A percentile compares a stretch with the other conserved stretches of the same genome.
These are phyloP conservation scores for Euplagia quadripunctaria DNA, from an alignment of 2,888 invertebrate genomes.

Conservation along the genomic window DNA sequence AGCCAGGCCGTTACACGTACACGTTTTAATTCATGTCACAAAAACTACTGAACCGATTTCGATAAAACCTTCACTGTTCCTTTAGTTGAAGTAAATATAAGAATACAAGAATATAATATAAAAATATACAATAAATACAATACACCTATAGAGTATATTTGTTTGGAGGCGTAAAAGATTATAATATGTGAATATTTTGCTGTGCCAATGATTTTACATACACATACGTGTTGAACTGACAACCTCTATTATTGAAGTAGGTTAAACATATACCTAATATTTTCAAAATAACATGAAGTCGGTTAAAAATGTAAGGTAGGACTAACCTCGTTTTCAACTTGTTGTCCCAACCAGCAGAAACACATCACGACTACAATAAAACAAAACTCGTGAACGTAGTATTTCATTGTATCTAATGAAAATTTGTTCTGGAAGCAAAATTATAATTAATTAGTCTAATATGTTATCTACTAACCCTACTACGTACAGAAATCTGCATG, in stretches of 20 bases:
- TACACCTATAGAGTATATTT: too few species aligned
- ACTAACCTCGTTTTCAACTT: slow-evolving; percentile 74
- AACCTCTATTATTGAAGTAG: not conserved
- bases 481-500: not conserved
- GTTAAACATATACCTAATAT: not conserved
- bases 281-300: too few species aligned
- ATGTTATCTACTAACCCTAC: not conserved
- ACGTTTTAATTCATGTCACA: too few species aligned
- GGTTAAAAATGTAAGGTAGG: too few species aligned
- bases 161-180: not conserved
- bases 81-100: too few species aligned
- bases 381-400: slow-evolving; percentile 74
- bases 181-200: not conserved
- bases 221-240: not conserved
- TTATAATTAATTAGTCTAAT: slow-evolving; percentile 4
- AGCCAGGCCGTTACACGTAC: too few species aligned
- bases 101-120: too few species aligned
- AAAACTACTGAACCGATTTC: too few species aligned
- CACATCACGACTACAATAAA: slow-evolving; percentile 73
- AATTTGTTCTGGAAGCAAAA: slow-evolving; percentile 70
- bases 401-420: slow-evolving; percentile 74
- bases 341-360: slow-evolving; percentile 78
- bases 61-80: too few species aligned
- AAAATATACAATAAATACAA: too few species aligned
- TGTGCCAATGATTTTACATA: not conserved